Evolutionary conservation across 2,113 vertebrate genomes (phyloP), one percentile per base, ranked within the genome.

Genomic region (Spheniscus mendiculus): DNA sequence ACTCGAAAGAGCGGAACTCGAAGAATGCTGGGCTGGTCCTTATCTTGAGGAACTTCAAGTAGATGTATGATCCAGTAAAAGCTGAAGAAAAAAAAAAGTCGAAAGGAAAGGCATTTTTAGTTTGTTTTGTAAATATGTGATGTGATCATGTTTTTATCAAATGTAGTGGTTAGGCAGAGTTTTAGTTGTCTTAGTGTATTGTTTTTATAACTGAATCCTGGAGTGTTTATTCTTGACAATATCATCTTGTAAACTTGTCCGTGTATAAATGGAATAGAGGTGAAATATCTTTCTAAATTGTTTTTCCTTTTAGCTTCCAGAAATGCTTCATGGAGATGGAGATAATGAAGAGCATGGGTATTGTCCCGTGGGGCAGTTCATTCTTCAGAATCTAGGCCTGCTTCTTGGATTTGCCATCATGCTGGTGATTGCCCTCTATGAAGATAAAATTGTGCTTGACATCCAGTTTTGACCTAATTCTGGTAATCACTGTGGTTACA

Each of bases 361-460:
- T 58, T 99, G 99, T 97, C 99, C 99, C 1, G 97, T 99, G 87
- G 99, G 99, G 26, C 99, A 99, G 82, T 99, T 99, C 87, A 49
- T 99, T 84, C 99, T 99, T 62, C 99, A 99, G 98, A 99, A 99
- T 83, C 76, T 99, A 50, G 99, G 99, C 71, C 74, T 99, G 97
- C 98, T 99, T 53, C 98, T 99, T 56, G 99, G 99, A 22, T 99
- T 99, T 90, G 98, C 96, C 98, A 99, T 99, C 98, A 99, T 99
- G 99, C 98, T 99, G 98, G 98, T 99, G 95, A 99, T 99, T 83
- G 99, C 99, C 96, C 99, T 99, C 96, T 99, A 99, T 20, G 99
- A 99, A 98, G 99, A 99, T 91, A 99, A 98, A 94, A 99, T 99
- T 53, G 99, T 99, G 95, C 97, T 99, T 52, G 98, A 99, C 95